Base-by-base conservation (phyloP, 2,113 vertebrate species). In the Coregonus clupeaformis region DNA sequence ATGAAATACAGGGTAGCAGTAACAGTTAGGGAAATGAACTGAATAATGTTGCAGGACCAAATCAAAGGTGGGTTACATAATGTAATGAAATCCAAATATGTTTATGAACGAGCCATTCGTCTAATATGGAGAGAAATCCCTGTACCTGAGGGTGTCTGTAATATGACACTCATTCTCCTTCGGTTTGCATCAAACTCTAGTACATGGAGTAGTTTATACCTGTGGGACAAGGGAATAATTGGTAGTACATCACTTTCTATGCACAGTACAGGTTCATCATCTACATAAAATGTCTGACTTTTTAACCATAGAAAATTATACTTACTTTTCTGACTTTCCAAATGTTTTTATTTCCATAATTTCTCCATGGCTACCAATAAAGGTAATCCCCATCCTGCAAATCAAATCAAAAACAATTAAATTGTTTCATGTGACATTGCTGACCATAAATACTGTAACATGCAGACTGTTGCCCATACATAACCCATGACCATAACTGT, bases 121-220 rank as follows among this genome's bases (percentile, higher is more conserved):
- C 9, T 11, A 22, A 20, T 5, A 60, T 16, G 13, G 52, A 18
- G 27, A 42, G 49, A 30, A 12, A 32, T 80, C 11, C 14, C 11
- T 22, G 63, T 91, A 98, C 98, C 97, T 87, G 94, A 94, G n/a
- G 95, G 95, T 76, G 92, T 94, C 84, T 97, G 92, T 13, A 99
- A 93, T 69, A 99, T 97, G 80, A 99, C 96, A 69, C 98, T 98
- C 98, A 99, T 99, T 80, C 96, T 93, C 71, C 97, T 94, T 79
- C 98, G 95, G 85, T 96, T 90, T 59, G 98, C 91, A 89, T 98
- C 97, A 80, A 99, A 99, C 89, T 99, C 98, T 72, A 99, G 89
- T 49, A 98, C 87, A 69, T 99, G 96, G 70, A 99, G 96, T 30
- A 98, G 91, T 90, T 95, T 97, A 86, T 95, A 99, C 77, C 98